Percentiles rank a stretch among this genome's conserved stretches.
phyloP scores from a whole-genome alignment of 2,888 invertebrate species.

The Rhyacophila evoluta region DNA sequence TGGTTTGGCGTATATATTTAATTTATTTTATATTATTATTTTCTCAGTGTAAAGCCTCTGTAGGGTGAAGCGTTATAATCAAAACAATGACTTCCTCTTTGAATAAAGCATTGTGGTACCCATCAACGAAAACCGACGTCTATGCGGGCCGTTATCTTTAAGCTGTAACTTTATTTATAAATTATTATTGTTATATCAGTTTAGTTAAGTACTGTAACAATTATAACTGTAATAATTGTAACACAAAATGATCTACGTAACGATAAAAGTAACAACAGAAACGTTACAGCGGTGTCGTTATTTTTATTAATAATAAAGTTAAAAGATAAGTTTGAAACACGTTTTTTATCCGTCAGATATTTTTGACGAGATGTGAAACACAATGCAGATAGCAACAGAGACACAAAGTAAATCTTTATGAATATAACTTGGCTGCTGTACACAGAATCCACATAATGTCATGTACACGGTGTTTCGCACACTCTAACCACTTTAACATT shows the following conservation, averaged over 20 bases:
- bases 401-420: background rate
- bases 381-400: conserved; percentile 4
- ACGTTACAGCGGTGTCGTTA: background rate
- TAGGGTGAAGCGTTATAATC: too few relatives aligned
- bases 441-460: background rate
- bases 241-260: background rate
- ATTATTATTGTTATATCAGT: too few relatives aligned
- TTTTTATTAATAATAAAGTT: background rate
- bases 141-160: background rate
- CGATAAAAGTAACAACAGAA: background rate
- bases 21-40: too few relatives aligned
- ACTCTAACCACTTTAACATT: too few relatives aligned
- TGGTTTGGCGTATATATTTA: too few relatives aligned
- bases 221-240: background rate
- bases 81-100: too few relatives aligned
- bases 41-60: too few relatives aligned
- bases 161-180: too few relatives aligned
- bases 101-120: too few relatives aligned
- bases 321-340: background rate
- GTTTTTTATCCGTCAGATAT: background rate
- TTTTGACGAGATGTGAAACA: background rate
- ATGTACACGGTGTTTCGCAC: background rate
- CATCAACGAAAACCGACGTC: background rate
- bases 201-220: background rate
- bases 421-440: background rate